These are phyloP conservation scores for Darevskia mixta DNA, from an alignment of 2,797 vertebrate species.

Conservation along the genomic window DNA sequence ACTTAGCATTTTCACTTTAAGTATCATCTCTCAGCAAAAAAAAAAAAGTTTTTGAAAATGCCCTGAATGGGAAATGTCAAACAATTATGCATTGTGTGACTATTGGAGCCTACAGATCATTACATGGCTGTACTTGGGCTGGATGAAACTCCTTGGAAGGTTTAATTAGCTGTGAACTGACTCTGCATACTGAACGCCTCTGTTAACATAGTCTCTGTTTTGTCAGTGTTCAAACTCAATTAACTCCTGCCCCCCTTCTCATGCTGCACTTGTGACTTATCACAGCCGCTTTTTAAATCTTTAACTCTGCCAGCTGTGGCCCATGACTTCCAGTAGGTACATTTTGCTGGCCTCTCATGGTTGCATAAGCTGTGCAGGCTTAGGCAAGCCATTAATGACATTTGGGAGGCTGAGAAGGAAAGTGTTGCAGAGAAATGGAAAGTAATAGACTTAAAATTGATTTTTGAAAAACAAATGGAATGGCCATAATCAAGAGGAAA, in stretches of 20 bases:
- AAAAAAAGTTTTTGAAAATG: not conserved
- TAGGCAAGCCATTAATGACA: conserved; percentile 55
- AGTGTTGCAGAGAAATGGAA: conserved; percentile 32
- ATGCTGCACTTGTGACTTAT: conserved; percentile 48
- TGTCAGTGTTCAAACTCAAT: conserved; percentile 59
- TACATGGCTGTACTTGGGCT: conserved; percentile 53
- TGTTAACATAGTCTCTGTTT: conserved; percentile 63
- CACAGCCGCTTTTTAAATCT: conserved; percentile 39
- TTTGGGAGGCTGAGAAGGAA: conserved; percentile 46
- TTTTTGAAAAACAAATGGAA: conserved; percentile 46
- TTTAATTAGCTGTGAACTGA: conserved; percentile 69
- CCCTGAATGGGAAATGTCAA: conserved; percentile 1
- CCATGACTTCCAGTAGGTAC: conserved; percentile 27
- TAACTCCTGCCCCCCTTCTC: conserved; percentile 43
- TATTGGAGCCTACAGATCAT: conserved; percentile 49
- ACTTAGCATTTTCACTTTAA: not conserved
- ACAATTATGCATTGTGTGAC: conserved; percentile 27
- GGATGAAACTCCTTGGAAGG: conserved; percentile 63
- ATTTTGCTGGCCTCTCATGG: conserved; percentile 17
- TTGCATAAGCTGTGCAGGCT: conserved; percentile 42
- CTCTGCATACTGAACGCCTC: conserved; percentile 57
- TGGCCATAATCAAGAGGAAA: conserved; percentile 28
- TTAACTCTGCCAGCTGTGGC: conserved; percentile 45
- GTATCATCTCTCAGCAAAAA: not conserved
- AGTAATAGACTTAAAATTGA: conserved; percentile 54